These are phyloP conservation scores for Rhynchomys soricoides DNA, from an alignment of 2,113 vertebrate species.

Conservation along the genomic window DNA sequence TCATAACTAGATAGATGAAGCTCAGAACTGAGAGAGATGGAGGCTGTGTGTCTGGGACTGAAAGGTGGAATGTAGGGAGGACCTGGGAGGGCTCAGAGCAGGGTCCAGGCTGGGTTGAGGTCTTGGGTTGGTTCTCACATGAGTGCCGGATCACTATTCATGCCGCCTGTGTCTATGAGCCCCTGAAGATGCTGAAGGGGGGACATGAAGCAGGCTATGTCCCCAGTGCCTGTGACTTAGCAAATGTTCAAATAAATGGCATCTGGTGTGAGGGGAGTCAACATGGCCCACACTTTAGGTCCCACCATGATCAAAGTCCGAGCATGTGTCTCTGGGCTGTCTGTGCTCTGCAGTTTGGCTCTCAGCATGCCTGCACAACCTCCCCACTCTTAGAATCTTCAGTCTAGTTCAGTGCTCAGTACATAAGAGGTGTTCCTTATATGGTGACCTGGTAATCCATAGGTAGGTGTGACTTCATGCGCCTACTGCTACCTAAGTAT, in stretches of 20 bases:
- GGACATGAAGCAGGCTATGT: neutral
- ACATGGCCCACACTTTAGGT: accelerated
- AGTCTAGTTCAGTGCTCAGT: neutral
- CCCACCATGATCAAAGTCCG: neutral
- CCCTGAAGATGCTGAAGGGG: neutral
- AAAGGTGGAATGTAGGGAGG: neutral
- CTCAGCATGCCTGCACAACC: accelerated
- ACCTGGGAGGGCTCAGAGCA: accelerated
- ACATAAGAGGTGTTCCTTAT: neutral
- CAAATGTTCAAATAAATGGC: neutral
- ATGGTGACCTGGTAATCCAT: neutral
- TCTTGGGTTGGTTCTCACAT: neutral
- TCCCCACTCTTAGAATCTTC: neutral
- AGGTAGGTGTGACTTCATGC: neutral
- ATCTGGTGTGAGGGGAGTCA: neutral
- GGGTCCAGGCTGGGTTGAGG: too few relatives aligned
- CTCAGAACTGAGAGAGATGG: neutral
- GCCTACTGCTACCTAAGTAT: neutral
- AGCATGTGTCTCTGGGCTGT: too few relatives aligned
- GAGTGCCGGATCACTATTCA: neutral
- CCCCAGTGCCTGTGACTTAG: too few relatives aligned
- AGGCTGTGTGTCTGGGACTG: neutral
- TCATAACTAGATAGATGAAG: neutral
- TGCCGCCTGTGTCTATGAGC: neutral
- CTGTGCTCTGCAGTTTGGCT: neutral